Conservation (phyloP, 2,797 vertebrate genomes). For the Fistularia tabacaria region DNA sequence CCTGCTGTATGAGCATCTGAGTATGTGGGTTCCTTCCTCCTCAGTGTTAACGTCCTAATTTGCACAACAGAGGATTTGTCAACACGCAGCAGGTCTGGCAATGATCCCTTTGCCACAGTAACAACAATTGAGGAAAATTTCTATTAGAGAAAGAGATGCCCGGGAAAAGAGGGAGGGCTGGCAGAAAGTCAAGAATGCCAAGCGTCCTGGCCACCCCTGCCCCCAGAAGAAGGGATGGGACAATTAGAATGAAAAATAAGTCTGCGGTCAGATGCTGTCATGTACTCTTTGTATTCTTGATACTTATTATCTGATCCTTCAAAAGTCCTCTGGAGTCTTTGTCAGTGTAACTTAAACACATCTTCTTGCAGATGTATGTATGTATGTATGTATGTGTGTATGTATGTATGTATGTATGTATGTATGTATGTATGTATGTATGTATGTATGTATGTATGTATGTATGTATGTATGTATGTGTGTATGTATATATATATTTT, state of each 20-base stretch:
- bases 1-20: no score
- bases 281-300: slow-evolving; percentile 4
- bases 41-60: not conserved
- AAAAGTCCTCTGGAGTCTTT: slow-evolving; percentile 17
- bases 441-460: no score
- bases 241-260: slow-evolving; percentile 55
- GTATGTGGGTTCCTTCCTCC: not conserved
- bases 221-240: slow-evolving; percentile 73
- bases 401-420: no score
- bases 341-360: slow-evolving; percentile 15
- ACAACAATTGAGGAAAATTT: slow-evolving; percentile 83
- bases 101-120: slow-evolving; percentile 81
- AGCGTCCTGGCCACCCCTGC: slow-evolving; percentile 61
- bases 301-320: slow-evolving; percentile 13
- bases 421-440: no score
- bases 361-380: no score
- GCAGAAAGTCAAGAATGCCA: slow-evolving; percentile 80
- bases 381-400: no score
- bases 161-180: slow-evolving; percentile 57
- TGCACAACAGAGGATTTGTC: slow-evolving; percentile 16
- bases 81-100: slow-evolving; percentile 70
- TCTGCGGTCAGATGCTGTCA: slow-evolving; percentile 30
- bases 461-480: no score
- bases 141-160: slow-evolving; percentile 64
- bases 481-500: no score